Evolutionary conservation across 2,113 vertebrate species (phyloP).

Genomic region (Phycodurus eques): DNA sequence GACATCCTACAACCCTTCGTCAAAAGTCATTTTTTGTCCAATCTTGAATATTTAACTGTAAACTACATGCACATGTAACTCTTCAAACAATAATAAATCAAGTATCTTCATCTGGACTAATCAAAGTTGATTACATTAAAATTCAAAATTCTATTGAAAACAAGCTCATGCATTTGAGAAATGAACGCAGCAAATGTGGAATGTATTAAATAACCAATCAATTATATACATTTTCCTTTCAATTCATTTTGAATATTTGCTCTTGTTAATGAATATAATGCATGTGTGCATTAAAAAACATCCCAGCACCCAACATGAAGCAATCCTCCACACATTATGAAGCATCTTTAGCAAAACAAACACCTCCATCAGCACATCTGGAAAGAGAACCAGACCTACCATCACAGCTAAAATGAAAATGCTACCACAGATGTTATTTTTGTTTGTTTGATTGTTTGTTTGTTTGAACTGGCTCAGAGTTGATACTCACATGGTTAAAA

Average conservation of each 20-base stretch:
- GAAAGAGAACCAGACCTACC: slow-evolving; percentile 67
- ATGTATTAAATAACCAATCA: not conserved
- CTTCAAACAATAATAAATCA: not conserved
- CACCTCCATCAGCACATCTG: slow-evolving; percentile 54
- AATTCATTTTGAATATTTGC: not conserved
- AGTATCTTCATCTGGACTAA: not conserved
- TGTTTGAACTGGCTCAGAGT: slow-evolving; percentile 53
- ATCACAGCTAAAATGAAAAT: slow-evolving; percentile 37
- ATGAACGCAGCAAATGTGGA: not conserved
- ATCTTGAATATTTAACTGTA: not conserved
- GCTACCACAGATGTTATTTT: slow-evolving; percentile 36
- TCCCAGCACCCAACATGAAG: slow-evolving; percentile 50
- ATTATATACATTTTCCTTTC: not conserved
- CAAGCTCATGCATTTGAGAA: not conserved
- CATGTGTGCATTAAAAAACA: slow-evolving; percentile 20
- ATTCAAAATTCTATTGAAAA: not conserved
- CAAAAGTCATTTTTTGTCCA: not conserved
- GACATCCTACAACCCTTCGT: slow-evolving; percentile 49
- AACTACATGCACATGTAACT: not conserved
- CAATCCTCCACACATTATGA: slow-evolving; percentile 57
- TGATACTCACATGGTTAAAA: slow-evolving; percentile 48
- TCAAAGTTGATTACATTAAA: not conserved
- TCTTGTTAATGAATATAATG: not conserved
- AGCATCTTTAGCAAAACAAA: slow-evolving; percentile 64
- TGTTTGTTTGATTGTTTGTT: slow-evolving; percentile 19